Base-by-base conservation (phyloP, 2,888 invertebrate genomes). In the Cerceris rybyensis region DNA sequence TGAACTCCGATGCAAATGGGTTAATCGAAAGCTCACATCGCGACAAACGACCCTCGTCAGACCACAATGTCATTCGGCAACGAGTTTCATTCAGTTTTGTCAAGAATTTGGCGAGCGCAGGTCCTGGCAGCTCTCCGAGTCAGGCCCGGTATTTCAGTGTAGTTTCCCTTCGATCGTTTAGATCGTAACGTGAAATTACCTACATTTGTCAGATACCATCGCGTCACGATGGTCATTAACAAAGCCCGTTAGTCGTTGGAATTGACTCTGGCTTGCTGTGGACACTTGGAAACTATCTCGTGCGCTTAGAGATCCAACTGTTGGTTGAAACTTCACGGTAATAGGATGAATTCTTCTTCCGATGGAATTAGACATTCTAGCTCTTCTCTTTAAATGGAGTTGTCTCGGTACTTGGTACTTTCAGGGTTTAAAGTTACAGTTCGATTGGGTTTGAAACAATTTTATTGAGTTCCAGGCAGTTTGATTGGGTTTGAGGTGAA, bases 61-160 rank as follows among this genome's bases (percentile, higher is more conserved):
- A 52, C 70, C 43, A 2, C 14, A 43, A 55, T 46, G 41, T 28
- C 49, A 41, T 43, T 55, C 13, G 49, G n/a, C 16, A 9, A 13
- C 28, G 28, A 42, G 77, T 67, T 78, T 68, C 70, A 58, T 78
- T 78, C 78, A 74, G 72, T 52, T 70, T 67, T 50, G 55, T 17
- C 16, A 41, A 49, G 50, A 61, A 61, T 79, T 69, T 64, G 79
- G 78, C 78, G 64, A 78, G 59, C 42, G 70, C 55, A 17, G 59
- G 42, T 59, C 50, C 43, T 78, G 67, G 78, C 79, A 78, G 46
- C 65, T 61, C 64, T 78, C 46, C 78, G 60, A 46, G 55, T 52
- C 39, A 55, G 58, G 43, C 14, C 50, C 6, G 55, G 11, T 58
- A 5, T 43, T 41, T 8, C n/a, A 52, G 14, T 50, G 7, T 16